These are phyloP conservation scores for Suncus etruscus DNA, from an alignment of 2,113 vertebrate genomes.

Conservation along the genomic window DNA sequence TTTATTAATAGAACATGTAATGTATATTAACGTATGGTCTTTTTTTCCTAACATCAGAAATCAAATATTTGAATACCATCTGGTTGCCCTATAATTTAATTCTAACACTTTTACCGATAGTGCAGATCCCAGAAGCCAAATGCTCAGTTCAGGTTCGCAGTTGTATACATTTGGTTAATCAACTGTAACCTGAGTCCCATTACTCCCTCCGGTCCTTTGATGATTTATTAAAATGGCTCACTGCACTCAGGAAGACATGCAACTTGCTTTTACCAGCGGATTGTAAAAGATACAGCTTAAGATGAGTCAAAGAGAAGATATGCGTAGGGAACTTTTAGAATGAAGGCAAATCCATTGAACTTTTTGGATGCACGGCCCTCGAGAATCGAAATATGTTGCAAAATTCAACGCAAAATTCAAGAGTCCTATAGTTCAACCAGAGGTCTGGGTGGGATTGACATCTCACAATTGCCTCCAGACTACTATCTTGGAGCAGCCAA, in stretches of 20 bases:
- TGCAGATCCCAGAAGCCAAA: neutral
- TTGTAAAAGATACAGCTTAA: neutral
- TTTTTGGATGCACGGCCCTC: too few relatives aligned
- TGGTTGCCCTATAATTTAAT: neutral
- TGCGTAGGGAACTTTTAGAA: neutral
- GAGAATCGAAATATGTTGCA: neutral
- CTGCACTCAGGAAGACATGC: neutral
- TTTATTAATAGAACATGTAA: too few relatives aligned
- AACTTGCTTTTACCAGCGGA: neutral
- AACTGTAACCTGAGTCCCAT: neutral
- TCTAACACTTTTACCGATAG: neutral
- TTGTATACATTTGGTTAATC: neutral
- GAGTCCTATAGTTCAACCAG: neutral
- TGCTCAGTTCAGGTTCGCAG: neutral
- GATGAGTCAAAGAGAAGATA: neutral
- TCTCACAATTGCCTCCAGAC: too few relatives aligned
- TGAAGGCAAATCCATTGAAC: too few relatives aligned
- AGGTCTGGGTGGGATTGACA: neutral
- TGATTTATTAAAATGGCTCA: conserved; percentile 3
- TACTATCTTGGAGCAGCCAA: too few relatives aligned
- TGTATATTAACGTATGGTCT: neutral
- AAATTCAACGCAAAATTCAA: neutral
- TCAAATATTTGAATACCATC: neutral
- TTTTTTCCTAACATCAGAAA: neutral
- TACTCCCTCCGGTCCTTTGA: neutral